These are phyloP conservation scores for Ichneumon xanthorius DNA, from an alignment of 2,888 invertebrate species.

Conservation along the genomic window DNA sequence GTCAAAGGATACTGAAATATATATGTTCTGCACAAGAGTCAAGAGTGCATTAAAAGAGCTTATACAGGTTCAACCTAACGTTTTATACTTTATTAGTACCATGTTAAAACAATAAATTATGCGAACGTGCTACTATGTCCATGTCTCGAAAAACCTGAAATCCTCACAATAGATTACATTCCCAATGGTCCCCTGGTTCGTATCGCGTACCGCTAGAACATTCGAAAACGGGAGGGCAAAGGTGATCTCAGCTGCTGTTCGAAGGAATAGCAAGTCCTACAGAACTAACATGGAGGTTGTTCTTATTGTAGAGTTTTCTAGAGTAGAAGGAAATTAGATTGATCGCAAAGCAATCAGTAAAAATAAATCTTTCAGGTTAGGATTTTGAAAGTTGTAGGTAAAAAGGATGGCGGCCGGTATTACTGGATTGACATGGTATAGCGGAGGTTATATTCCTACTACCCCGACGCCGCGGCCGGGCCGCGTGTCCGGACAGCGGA, in stretches of 20 bases:
- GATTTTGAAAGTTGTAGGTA: background rate
- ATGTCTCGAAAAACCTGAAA: background rate
- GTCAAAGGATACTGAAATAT: background rate
- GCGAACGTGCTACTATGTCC: background rate
- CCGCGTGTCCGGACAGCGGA: slow-evolving; percentile 10
- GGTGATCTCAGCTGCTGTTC: background rate
- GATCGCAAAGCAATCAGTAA: background rate
- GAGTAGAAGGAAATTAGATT: background rate
- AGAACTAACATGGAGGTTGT: background rate
- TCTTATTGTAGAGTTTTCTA: background rate
- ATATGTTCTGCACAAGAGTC: background rate
- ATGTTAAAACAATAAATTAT: slow-evolving; percentile 12
- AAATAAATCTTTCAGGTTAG: background rate
- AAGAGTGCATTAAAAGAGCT: background rate
- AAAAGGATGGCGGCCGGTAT: slow-evolving; percentile 16
- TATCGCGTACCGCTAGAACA: background rate
- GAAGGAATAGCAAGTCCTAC: background rate
- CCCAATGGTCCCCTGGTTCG: background rate
- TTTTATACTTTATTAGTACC: background rate
- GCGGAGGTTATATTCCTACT: slow-evolving; percentile 8
- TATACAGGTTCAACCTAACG: background rate
- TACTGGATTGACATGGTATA: background rate
- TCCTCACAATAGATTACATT: background rate
- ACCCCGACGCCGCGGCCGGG: slow-evolving; percentile 11
- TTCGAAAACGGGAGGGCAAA: background rate